Conservation (phyloP, 2,797 vertebrate species). For the Siniperca obscura region DNA sequence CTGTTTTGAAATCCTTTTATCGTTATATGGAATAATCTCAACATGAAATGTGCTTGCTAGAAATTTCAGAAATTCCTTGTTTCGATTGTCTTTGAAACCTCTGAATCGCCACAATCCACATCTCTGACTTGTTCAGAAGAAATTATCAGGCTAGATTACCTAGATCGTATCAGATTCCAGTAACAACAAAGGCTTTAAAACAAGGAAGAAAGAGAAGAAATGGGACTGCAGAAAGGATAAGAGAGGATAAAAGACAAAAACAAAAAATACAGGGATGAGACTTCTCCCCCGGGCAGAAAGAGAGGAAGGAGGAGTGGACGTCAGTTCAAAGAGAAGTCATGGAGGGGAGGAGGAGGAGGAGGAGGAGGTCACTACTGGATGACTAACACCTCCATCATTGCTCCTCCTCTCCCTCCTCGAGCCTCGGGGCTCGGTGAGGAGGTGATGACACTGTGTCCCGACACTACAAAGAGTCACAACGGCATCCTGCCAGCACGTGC, state of each 20-base stretch:
- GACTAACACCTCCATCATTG: constrained; percentile 64
- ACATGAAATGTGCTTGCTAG: neutral
- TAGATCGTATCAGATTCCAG: neutral
- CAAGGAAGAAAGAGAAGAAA: neutral
- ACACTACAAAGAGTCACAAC: constrained; percentile 30
- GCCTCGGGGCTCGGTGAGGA: constrained; percentile 54
- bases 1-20: neutral
- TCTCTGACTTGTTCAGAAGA: neutral
- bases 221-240: neutral
- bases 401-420: constrained; percentile 26
- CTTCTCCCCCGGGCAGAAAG: constrained; percentile 18
- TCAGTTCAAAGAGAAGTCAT: constrained; percentile 38
- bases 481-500: constrained; percentile 48
- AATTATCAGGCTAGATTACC: neutral
- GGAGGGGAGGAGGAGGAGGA: constrained; percentile 25
- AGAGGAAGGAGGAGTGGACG: constrained; percentile 3
- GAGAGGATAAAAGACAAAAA: neutral
- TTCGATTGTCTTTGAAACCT: neutral
- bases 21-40: neutral
- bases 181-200: constrained; percentile 3
- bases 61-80: constrained; percentile 7
- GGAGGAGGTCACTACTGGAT: constrained; percentile 60
- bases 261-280: constrained; percentile 25
- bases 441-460: constrained; percentile 66
- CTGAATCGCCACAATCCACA: neutral